Evolutionary conservation across 2,113 vertebrate genomes (phyloP), one percentile per base, ranked within the genome.

Genomic region (Ibidorhyncha struthersii): DNA sequence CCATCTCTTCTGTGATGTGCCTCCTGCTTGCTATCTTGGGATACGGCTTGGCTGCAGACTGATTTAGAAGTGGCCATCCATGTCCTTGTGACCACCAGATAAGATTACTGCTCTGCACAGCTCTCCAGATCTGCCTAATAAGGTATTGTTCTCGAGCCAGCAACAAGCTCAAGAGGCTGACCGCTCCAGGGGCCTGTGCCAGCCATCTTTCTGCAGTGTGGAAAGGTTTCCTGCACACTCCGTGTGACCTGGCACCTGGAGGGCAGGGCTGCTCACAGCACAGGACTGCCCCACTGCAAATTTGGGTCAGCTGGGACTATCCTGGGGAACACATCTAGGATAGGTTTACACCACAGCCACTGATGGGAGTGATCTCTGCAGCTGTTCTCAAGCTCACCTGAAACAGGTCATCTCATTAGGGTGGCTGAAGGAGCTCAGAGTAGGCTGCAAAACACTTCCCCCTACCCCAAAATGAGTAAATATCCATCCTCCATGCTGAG

Each of bases 21-120:
- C 93, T 95, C 82, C 76, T 72, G n/a, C 34, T 78, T 96, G 94
- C 97, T 97, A 96, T 97, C 97, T 97, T 95, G 84, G 96, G 95
- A 96, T 6, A 55, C 70, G 58, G 94, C 86, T 93, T 86, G 92
- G 81, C 81, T 96, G 93, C 36, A 88, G 96, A 93, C 97, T 95
- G 96, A 97, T 98, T 97, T 97, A 97, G 95, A 96, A 97, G 93
- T 93, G 81, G 90, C 70, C 90, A 92, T 82, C 88, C 92, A 43
- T 83, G 83, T 69, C 96, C 96, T 96, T 93, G 93, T 98, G 97
- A 97, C 94, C 87, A 93, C 90, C 94, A 97, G 97, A 98, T 98
- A 98, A 98, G 95, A 97, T 97, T 97, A 97, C 97, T 94, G 83
- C 88, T 74, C 93, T 52, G 50, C 40, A 63, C 70, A 43, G 59